Evolutionary conservation across 2,888 invertebrate species (phyloP), one percentile per base, ranked within the genome.

Genomic region (Phortica magna): DNA sequence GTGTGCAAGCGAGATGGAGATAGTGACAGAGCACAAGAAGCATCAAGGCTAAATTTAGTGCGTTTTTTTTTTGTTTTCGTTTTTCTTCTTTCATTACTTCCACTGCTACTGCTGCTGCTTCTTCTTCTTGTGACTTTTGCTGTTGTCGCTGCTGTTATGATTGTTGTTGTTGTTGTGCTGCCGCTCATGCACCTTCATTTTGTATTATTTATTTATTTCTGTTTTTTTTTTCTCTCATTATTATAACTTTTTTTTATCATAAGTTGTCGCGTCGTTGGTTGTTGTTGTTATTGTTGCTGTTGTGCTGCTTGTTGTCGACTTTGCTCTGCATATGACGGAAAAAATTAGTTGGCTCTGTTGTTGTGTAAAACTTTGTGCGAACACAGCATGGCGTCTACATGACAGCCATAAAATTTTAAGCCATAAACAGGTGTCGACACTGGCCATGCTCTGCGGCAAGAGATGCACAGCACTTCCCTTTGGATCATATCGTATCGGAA

Each of bases 291-390:
- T 79, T 68, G 55, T 55, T 78, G 55, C 31, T 43, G 39, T 17
- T 41, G 61, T 43, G 39, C 31, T 41, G 61, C 67, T 73, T 68
- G n/a, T 53, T 42, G 17, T 61, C 71, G 61, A 43, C 68, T 10
- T 80, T 82, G 85, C 88, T 85, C 87, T 88, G 85, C 87, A 87
- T 82, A 85, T 85, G 85, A 85, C 88, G 88, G 88, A 87, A 85
- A 88, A 85, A 85, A 85, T 88, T 85, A 88, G 85, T 85, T 85
- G 88, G 85, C 85, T 88, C 82, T 84, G 82, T 31, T 31, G 31
- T 31, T 31, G 31, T 31, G 31, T 31, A 88, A 85, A 85, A 88
- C 79, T 85, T 85, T 88, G 88, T 85, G 87, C 85, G 83, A 78
- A 80, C 43, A 43, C 48, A 70, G 22, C 53, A 17, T 70, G 73